Percentiles rank a stretch among this genome's conserved stretches.
Conservation (phyloP, 2,888 invertebrate species). For the Bugula neritina region DNA sequence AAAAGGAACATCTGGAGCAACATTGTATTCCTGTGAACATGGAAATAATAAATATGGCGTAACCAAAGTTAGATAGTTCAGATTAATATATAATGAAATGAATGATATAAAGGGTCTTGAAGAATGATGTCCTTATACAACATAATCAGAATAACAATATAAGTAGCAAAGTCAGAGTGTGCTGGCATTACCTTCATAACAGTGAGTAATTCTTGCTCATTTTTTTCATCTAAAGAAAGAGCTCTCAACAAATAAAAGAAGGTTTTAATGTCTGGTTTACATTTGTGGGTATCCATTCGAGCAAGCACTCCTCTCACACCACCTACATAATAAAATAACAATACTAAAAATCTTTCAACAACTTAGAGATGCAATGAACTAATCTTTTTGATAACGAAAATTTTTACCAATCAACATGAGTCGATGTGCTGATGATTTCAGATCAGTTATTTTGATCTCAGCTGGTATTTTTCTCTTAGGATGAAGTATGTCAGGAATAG, state of each 20-base stretch:
- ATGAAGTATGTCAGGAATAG: conserved; percentile 1
- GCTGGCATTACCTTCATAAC: conserved; percentile 5
- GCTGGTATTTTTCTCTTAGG: not conserved
- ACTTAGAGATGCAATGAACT: no score
- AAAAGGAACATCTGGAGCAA: not conserved
- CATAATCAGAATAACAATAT: no score
- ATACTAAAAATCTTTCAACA: no score
- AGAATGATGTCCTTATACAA: no score
- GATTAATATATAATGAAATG: no score
- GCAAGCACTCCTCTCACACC: not conserved
- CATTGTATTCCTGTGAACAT: not conserved
- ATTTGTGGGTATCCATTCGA: conserved; percentile 1
- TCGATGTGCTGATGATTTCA: not conserved
- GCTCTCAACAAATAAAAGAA: conserved; percentile 22
- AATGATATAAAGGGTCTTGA: no score
- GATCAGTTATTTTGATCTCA: not conserved
- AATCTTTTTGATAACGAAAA: no score
- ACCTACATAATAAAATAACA: no score
- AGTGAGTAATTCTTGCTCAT: not conserved
- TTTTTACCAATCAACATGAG: not conserved
- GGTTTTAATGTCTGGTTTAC: conserved; percentile 4
- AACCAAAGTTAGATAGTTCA: no score
- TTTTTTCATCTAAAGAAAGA: not conserved
- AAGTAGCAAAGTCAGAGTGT: no score
- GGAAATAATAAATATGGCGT: no score